Base-by-base conservation (phyloP, 2,888 invertebrate genomes). In the Euzophera pinguis region DNA sequence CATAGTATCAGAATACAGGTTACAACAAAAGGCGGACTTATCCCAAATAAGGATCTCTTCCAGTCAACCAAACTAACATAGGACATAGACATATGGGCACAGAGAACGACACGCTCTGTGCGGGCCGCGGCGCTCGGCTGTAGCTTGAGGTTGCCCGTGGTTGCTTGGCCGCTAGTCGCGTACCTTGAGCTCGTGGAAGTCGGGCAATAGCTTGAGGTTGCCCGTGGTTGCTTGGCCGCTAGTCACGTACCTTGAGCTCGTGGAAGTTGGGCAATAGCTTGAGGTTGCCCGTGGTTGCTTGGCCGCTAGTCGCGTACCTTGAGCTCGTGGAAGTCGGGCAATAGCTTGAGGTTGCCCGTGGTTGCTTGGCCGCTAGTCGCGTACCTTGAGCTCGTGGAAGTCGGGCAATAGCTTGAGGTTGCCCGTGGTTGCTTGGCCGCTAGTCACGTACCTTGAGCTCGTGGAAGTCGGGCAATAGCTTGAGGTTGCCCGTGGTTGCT, bases 271-370 rank as follows among this genome's bases (percentile, higher is more conserved):
- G 96, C 59, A 94, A 93, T 58, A 92, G 93, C 51, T 22, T 22
- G 95, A 22, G 22, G 22, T 91, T 56, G 93, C 92, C 41, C 48
- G 80, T 76, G 57, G 82, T 60, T 96, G 96, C 57, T 93, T 22
- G 22, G 22, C 5, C 22, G 22, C 22, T 22, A 22, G 22, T 2
- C 5, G 22, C 5, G 29, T 41, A 95, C 95, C 92, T 98, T 98
- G 34, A 98, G 93, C 61, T 98, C 96, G 47, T 94, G 93, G 78
- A 98, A 96, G 61, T 97, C 97, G 58, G 98, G 96, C 59, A 94
- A 93, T 58, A 92, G 93, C 51, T 22, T 22, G 95, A 22, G 22
- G 22, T 91, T 56, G 93, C 92, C 41, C 94, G 91, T 80, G 77
- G 57, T 81, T 85, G 59, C 71, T n/a, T n/a, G n/a, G 80, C 10